Conservation (phyloP, 1,140 invertebrate genomes). For the Zaprionus ornatus region DNA sequence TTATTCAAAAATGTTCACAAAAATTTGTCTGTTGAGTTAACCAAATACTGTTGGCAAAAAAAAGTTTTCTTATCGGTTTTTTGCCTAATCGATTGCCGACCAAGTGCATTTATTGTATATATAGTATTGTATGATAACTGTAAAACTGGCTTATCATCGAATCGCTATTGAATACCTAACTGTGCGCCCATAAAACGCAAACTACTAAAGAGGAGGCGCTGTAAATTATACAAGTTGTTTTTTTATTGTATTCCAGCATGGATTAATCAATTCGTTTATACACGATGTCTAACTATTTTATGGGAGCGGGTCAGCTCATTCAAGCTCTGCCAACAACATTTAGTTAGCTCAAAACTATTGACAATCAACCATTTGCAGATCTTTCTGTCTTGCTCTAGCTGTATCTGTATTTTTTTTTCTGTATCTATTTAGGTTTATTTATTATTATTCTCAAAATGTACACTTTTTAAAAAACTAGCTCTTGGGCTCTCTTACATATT, state of each 20-base stretch:
- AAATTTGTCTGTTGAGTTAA: conserved; percentile 48
- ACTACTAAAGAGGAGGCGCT: neutral
- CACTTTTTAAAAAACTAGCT: conserved; percentile 73
- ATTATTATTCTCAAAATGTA: conserved; percentile 39
- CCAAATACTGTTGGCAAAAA: conserved; percentile 42
- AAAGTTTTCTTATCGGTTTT: conserved; percentile 16
- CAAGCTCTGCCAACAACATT: conserved; percentile 21
- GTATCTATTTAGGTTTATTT: conserved; percentile 19
- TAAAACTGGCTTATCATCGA: conserved; percentile 16
- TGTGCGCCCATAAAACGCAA: conserved; percentile 15
- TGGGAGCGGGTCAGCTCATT: neutral
- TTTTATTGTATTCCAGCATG: neutral
- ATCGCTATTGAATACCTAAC: conserved; percentile 6
- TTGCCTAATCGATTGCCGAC: conserved; percentile 17
- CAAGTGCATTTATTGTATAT: conserved; percentile 16
- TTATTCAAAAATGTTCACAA: conserved; percentile 64
- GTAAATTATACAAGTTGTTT: neutral
- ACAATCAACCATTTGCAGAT: conserved; percentile 44
- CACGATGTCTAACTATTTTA: neutral
- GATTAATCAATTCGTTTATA: neutral
- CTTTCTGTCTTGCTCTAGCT: neutral
- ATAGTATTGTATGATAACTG: neutral
- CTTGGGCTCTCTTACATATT: conserved; percentile 34
- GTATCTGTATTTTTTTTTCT: conserved; percentile 26
- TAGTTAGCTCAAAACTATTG: conserved; percentile 17